These are phyloP conservation scores for Muntiacus reevesi DNA, from an alignment of 2,113 vertebrate species.

Conservation along the genomic window DNA sequence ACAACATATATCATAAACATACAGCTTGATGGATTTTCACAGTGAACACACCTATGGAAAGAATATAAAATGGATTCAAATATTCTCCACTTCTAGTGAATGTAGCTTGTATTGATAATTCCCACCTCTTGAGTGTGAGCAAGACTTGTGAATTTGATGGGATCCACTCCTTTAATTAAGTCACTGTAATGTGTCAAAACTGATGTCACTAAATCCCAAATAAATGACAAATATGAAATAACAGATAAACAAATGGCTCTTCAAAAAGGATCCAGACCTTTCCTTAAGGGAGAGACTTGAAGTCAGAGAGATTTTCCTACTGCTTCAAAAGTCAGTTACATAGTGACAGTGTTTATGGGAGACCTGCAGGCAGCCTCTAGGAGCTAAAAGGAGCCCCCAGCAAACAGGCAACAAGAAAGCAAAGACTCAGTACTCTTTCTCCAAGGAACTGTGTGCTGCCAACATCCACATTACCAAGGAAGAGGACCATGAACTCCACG, in stretches of 20 bases:
- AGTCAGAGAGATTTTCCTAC: not conserved
- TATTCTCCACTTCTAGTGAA: not conserved
- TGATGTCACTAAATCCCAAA: not conserved
- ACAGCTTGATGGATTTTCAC: not conserved
- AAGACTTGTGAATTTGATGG: not conserved
- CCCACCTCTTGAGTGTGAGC: not conserved
- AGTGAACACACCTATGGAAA: not conserved
- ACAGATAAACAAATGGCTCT: not conserved
- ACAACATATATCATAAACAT: not conserved
- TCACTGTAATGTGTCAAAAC: not conserved
- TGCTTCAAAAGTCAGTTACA: not conserved
- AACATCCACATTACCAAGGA: not conserved
- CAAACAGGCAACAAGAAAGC: not conserved
- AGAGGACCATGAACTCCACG: not conserved
- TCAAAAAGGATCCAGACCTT: not conserved
- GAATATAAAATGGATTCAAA: not conserved
- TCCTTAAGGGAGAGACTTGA: not conserved
- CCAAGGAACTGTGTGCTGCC: not conserved
- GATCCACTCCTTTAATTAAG: not conserved
- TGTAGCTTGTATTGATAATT: not conserved
- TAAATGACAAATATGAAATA: not conserved
- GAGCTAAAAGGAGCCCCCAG: not conserved
- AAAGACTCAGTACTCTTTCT: not conserved
- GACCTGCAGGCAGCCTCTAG: not conserved
- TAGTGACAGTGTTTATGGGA: not conserved